Base-by-base conservation (phyloP, 2,797 vertebrate species). In the Helarctos malayanus region DNA sequence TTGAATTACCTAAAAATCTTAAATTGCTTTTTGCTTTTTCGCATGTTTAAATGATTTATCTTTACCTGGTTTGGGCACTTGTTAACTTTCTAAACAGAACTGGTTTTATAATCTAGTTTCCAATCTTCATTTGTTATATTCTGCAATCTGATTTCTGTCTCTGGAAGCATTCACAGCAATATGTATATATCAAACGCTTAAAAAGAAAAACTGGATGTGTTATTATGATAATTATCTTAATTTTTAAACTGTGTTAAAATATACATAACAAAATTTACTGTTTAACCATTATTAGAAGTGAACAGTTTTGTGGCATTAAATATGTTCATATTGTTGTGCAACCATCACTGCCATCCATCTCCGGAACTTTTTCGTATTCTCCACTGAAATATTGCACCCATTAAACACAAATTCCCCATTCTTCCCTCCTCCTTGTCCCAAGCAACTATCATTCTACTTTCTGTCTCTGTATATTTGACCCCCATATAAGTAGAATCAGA, bases 61-160 rank as follows among this genome's bases (percentile, higher is more conserved):
- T 96, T 95, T 95, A 96, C 45, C 29, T 88, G 84, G 12, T 57
- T 97, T 97, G 90, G 84, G 93, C 19, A 76, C 32, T 93, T 96
- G 57, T 96, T 93, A 87, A 71, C 45, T 90, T 97, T 97, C 86
- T 92, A 98, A 94, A 97, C 97, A 97, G 92, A 65, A 89, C 91
- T 81, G 13, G 49, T 86, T 93, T 97, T 32, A 0, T 86, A 97
- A 91, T 96, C 32, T 68, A 49, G 52, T 73, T 83, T 94, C 52
- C 87, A 92, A 71, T 95, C 3, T 78, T 97, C 38, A 52, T 92
- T 97, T 98, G 56, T 91, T 94, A 63, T 93, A 25, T 88, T 97
- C 87, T 65, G 52, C 73, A 93, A 94, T 49, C 47, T 91, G 85
- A 97, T 94, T 89, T 54, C 19, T 6, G 1, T 14, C 93, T 97